Conservation (phyloP, 2,113 vertebrate genomes). For the Psittacula cyanocephala region DNA sequence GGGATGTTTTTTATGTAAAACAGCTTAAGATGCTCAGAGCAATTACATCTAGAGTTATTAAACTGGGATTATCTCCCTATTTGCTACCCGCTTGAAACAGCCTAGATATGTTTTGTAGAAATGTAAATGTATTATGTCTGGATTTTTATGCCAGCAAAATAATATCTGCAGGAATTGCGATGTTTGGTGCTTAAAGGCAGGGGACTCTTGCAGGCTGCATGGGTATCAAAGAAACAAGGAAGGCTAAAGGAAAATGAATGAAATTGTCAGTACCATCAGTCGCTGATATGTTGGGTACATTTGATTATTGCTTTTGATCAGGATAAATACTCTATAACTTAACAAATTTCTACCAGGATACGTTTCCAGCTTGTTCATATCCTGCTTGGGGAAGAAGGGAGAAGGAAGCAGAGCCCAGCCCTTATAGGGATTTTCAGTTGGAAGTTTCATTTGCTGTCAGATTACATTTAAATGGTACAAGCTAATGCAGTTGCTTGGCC, state of each 20-base stretch:
- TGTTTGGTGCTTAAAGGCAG: not conserved
- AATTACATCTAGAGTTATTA: slow-evolving; percentile 14
- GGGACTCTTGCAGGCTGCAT: not conserved
- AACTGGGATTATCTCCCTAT: slow-evolving; percentile 26
- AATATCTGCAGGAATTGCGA: not conserved
- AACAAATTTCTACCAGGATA: not conserved
- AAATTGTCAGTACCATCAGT: not conserved
- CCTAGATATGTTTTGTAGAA: not conserved
- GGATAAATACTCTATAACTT: not conserved
- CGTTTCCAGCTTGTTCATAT: not conserved
- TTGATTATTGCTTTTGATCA: not conserved
- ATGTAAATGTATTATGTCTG: not conserved
- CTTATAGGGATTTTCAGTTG: not conserved
- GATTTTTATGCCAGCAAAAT: not conserved
- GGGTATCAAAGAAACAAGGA: not conserved
- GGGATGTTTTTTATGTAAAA: not conserved
- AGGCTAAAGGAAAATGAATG: not conserved
- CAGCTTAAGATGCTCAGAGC: slow-evolving; percentile 19
- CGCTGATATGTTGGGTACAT: not conserved
- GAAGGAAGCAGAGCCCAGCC: not conserved
- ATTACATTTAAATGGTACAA: not conserved
- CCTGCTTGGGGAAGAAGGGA: not conserved
- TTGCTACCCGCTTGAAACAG: not conserved
- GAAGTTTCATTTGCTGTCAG: not conserved
- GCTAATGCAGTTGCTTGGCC: not conserved